Conservation (phyloP, 2,113 vertebrate genomes). For the human region DNA sequence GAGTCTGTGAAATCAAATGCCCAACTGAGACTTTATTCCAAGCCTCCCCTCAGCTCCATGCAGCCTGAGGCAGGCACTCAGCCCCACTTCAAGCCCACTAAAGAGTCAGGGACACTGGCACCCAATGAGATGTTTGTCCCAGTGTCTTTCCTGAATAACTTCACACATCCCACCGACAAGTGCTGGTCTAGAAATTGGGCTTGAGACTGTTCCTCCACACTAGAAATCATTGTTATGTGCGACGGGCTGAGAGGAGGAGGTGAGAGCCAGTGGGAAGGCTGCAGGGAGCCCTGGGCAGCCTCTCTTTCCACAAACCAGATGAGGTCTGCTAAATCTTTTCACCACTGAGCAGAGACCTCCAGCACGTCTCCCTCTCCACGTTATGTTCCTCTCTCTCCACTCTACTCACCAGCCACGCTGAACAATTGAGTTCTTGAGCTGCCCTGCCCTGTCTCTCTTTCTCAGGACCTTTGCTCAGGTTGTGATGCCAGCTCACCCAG, state of each 20-base stretch:
- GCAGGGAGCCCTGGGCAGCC: not conserved
- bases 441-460: not conserved
- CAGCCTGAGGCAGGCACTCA: not conserved
- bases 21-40: not conserved
- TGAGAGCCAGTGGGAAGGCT: not conserved
- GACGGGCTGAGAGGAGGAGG: not conserved
- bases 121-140: not conserved
- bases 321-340: not conserved
- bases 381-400: not conserved
- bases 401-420: too few species aligned
- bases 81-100: not conserved
- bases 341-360: not conserved
- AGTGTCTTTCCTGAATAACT: not conserved
- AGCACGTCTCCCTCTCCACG: not conserved
- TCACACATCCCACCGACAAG: not conserved
- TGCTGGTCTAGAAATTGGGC: not conserved
- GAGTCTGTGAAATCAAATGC: not conserved
- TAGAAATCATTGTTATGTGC: not conserved
- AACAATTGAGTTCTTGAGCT: not conserved
- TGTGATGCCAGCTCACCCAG: not conserved
- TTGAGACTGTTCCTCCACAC: not conserved
- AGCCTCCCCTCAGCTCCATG: not conserved
- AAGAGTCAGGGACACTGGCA: not conserved
- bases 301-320: not conserved
- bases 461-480: not conserved